These are phyloP conservation scores for Campylomormyrus tamandua DNA, from an alignment of 2,113 vertebrate species.

Conservation along the genomic window DNA sequence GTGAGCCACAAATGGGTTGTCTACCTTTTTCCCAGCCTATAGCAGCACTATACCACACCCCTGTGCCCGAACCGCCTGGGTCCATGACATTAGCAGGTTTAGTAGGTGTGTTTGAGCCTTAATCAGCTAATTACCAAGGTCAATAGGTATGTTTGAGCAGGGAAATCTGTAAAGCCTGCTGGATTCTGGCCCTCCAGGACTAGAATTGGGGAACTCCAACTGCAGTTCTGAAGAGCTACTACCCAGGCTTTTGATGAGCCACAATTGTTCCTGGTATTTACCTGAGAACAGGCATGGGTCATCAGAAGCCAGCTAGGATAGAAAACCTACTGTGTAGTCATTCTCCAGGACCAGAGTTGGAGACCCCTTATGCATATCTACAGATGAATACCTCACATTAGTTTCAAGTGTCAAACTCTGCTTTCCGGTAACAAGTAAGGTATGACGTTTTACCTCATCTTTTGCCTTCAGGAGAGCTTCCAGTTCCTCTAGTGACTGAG, in stretches of 20 bases:
- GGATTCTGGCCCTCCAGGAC: not conserved
- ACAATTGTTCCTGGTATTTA: too few species aligned
- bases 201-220: not conserved
- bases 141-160: not conserved
- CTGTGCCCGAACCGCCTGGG: too few species aligned
- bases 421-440: not conserved
- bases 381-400: not conserved
- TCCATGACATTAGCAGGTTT: too few species aligned
- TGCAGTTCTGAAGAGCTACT: not conserved
- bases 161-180: not conserved
- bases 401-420: not conserved
- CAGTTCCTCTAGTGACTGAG: constrained; percentile 72
- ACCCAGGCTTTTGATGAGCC: not conserved
- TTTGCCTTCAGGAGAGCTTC: constrained; percentile 76
- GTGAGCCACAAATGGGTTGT: too few species aligned
- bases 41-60: too few species aligned
- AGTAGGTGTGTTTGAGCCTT: not conserved
- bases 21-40: too few species aligned
- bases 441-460: constrained; percentile 67
- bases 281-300: too few species aligned
- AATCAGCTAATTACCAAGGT: not conserved
- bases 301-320: not conserved
- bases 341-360: not conserved
- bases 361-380: not conserved
- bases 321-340: too few species aligned